Evolutionary conservation across 2,113 vertebrate genomes (phyloP), one percentile per base, ranked within the genome.

Genomic region (Albula goreensis): DNA sequence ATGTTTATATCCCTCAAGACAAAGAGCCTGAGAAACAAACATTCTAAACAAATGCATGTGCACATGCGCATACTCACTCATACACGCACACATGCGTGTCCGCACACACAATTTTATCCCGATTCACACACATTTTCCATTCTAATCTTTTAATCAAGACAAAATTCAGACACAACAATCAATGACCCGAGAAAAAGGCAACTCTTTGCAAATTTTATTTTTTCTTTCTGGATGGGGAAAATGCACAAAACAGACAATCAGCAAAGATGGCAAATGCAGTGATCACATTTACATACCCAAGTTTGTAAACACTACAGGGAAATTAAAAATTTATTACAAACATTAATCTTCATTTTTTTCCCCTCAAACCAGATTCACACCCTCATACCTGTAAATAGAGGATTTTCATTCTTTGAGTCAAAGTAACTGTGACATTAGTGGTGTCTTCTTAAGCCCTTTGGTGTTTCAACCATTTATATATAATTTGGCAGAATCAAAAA

Each of bases 201-300:
- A 4, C 78, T 86, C 57, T 88, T 90, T 90, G 82, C 56, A 86
- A 78, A 87, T 79, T 94, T 95, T 94, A 94, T 93, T 94, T 88
- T 77, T 70, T 9, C 50, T 66, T 88, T 85, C 15, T 53, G 85
- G n/a, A 91, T 89, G 86, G 87, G 84, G 86, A 88, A 80, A 89
- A 89, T 83, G 89, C 87, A 93, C 51, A 49, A n/a, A 41, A 51
- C 91, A 91, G 87, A 92, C 89, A 91, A 91, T 92, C 87, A 92
- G 91, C 91, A 89, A 89, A 9, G 83, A 93, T 91, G 89, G 86
- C 86, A 85, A 85, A 89, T 84, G 91, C 86, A 92, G 91, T 91
- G 88, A 89, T 82, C 22, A 88, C 88, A 90, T 89, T 90, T 91
- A 86, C 50, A 93, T 88, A 90, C 88, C 78, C 90, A 91, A 85